Evolutionary conservation across 1,140 invertebrate species (phyloP).

Genomic region (Drosophila miranda): DNA sequence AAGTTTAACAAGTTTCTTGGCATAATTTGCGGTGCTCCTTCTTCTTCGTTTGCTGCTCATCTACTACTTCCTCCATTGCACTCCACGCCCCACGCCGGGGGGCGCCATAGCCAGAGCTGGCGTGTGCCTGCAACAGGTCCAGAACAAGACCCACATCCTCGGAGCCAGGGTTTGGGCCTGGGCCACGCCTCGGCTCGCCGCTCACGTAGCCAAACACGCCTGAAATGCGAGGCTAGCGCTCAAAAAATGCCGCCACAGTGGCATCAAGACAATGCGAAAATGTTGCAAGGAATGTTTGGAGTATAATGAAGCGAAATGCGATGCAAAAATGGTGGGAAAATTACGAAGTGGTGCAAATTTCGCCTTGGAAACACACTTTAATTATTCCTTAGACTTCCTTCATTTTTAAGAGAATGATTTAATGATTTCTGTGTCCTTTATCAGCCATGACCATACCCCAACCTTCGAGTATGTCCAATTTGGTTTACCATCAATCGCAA

Average conservation of each 20-base stretch:
- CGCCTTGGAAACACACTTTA: too few relatives aligned
- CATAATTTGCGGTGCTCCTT: constrained; percentile 69
- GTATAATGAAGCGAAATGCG: too few relatives aligned
- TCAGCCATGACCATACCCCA: too few relatives aligned
- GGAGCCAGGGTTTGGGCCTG: neutral
- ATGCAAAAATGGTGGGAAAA: too few relatives aligned
- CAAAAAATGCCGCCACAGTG: neutral
- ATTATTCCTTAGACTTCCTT: too few relatives aligned
- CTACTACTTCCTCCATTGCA: constrained; percentile 23
- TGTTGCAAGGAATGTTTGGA: neutral
- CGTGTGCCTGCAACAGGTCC: constrained; percentile 47
- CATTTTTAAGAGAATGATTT: too few relatives aligned
- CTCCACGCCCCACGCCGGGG: neutral
- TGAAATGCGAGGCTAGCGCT: constrained; percentile 41
- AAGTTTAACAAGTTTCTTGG: constrained; percentile 81
- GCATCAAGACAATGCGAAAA: constrained; percentile 8
- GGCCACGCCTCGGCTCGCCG: constrained; percentile 30
- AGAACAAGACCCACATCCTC: neutral
- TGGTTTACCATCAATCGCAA: too few relatives aligned
- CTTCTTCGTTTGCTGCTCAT: constrained; percentile 2
- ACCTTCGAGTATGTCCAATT: too few relatives aligned
- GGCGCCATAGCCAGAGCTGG: constrained; percentile 3
- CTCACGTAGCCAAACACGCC: constrained; percentile 54
- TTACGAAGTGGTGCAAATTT: too few relatives aligned
- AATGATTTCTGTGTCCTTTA: too few relatives aligned